Evolutionary conservation across 2,888 invertebrate species (phyloP).

Genomic region (Eilema depressum): DNA sequence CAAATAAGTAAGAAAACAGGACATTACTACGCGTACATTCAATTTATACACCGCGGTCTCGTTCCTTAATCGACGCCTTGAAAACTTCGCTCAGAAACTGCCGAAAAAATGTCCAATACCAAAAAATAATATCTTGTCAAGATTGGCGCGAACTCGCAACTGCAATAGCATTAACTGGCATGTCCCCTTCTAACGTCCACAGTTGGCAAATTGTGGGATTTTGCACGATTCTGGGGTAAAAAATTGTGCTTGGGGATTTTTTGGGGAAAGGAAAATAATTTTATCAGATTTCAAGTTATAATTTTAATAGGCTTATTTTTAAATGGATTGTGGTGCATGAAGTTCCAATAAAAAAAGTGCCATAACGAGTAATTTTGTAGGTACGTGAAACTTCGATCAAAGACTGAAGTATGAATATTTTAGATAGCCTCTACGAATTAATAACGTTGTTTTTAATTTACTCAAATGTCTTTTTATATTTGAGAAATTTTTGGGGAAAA

Average conservation of each 20-base stretch:
- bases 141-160: slow-evolving; percentile 34
- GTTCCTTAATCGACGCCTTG: neutral
- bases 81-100: neutral
- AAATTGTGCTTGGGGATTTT: neutral
- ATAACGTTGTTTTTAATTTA: no score
- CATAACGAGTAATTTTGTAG: no score
- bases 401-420: no score
- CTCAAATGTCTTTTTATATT: no score
- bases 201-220: slow-evolving; percentile 1
- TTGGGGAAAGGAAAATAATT: no score
- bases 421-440: no score
- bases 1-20: slow-evolving; percentile 1
- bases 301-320: neutral
- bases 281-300: neutral
- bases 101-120: slow-evolving; percentile 19
- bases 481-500: no score
- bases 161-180: slow-evolving; percentile 52
- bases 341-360: no score
- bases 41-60: neutral
- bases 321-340: neutral
- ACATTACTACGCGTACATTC: neutral
- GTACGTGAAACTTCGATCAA: no score
- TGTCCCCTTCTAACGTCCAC: slow-evolving; percentile 52
- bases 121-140: slow-evolving; percentile 36
- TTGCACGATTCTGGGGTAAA: neutral